Conservation (phyloP, 2,888 invertebrate genomes). For the Marasmarcha lunaedactyla region DNA sequence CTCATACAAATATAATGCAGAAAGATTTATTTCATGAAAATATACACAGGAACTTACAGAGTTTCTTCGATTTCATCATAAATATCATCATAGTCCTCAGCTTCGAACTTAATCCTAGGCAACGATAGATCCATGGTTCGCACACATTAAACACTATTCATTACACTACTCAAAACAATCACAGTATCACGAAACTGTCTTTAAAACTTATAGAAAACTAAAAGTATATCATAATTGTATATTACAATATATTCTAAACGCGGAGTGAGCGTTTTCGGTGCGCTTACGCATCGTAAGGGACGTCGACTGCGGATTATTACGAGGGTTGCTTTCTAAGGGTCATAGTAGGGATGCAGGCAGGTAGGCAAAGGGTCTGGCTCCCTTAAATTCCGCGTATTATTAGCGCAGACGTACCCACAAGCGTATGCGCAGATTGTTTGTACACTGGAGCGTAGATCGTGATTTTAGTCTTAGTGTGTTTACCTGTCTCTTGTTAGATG, state of each 20-base stretch:
- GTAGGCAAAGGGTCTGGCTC: slow-evolving; percentile 20
- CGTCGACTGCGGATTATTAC: background rate
- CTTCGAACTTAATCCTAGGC: slow-evolving; percentile 44
- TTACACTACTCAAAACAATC: slow-evolving; percentile 18
- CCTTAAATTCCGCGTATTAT: slow-evolving; percentile 43
- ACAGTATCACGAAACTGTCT: slow-evolving; percentile 20
- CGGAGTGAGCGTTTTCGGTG: background rate
- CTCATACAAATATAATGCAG: too few relatives aligned
- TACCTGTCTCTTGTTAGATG: too few relatives aligned
- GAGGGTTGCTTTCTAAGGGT: background rate
- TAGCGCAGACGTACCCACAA: slow-evolving; percentile 4
- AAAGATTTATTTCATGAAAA: too few relatives aligned
- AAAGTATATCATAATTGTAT: background rate
- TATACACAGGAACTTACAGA: slow-evolving; percentile 19
- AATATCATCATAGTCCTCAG: slow-evolving; percentile 35
- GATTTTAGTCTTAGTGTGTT: too few relatives aligned
- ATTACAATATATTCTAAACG: background rate
- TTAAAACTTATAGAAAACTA: background rate
- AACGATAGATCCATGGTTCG: slow-evolving; percentile 51
- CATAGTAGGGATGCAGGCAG: background rate
- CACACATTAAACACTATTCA: slow-evolving; percentile 15
- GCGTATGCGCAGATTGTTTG: too few relatives aligned
- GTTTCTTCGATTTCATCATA: slow-evolving; percentile 12
- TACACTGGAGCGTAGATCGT: too few relatives aligned
- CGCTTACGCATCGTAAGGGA: slow-evolving; percentile 2